Conservation (phyloP, 2,888 invertebrate species). For the Kuschelorhynchus macadamiae region DNA sequence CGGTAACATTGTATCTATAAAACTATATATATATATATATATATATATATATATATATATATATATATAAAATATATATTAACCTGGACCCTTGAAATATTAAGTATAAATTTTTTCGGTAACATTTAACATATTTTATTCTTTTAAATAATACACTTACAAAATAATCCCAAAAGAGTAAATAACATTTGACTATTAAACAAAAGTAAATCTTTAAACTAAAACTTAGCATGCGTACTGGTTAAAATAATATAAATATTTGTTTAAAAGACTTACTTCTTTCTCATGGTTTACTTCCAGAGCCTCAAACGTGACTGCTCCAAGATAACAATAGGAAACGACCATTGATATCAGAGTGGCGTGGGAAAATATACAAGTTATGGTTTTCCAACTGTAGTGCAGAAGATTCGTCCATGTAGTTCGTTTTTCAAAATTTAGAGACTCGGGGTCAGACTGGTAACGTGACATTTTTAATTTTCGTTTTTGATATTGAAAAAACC, state of each 20-base stretch:
- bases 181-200: too few relatives aligned
- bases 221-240: conserved; percentile 14
- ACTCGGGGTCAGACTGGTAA: conserved; percentile 64
- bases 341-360: conserved; percentile 89
- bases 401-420: conserved; percentile 72
- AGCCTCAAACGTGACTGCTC: conserved; percentile 86
- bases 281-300: conserved; percentile 83
- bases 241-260: background rate
- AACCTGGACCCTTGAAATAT: too few relatives aligned
- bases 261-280: conserved; percentile 71
- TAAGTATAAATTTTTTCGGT: too few relatives aligned
- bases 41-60: too few relatives aligned
- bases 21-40: too few relatives aligned
- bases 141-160: too few relatives aligned
- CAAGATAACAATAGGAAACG: conserved; percentile 90
- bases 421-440: conserved; percentile 61
- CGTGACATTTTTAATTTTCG: conserved; percentile 62
- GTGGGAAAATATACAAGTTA: conserved; percentile 90
- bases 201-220: conserved; percentile 1
- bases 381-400: conserved; percentile 83
- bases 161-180: too few relatives aligned
- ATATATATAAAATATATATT: too few relatives aligned
- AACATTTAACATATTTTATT: too few relatives aligned
- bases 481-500: too few relatives aligned
- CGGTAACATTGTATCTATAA: too few relatives aligned